A percentile compares a stretch with the other conserved stretches of the same genome.
phyloP scores from a whole-genome alignment of 2,113 vertebrate species.

The Natator depressus region DNA sequence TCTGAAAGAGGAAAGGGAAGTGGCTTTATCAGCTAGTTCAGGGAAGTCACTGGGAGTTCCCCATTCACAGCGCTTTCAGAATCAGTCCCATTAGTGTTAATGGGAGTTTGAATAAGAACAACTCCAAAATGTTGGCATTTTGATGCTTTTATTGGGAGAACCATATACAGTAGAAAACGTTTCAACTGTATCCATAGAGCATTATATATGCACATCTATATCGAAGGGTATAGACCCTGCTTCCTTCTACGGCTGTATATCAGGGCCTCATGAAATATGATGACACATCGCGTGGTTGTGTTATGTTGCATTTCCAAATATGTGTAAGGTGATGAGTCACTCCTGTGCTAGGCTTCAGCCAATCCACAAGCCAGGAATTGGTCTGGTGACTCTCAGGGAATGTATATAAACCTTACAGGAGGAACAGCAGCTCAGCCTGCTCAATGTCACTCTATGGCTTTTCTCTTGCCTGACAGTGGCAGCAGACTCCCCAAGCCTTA shows the following conservation, averaged over 20 bases:
- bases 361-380: background rate
- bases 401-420: background rate
- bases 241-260: background rate
- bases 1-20: background rate
- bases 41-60: background rate
- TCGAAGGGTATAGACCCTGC: fast-evolving
- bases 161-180: fast-evolving
- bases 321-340: background rate
- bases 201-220: background rate
- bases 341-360: background rate
- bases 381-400: background rate
- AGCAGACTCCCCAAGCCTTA: background rate
- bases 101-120: background rate
- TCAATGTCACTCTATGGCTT: background rate
- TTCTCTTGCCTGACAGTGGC: background rate
- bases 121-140: background rate
- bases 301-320: background rate
- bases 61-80: background rate
- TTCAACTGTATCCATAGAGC: background rate
- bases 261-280: fast-evolving
- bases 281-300: fast-evolving
- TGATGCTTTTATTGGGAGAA: background rate
- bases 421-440: background rate
- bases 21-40: background rate
- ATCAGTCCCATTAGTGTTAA: background rate